Evolutionary conservation across 1,140 invertebrate species (phyloP).

Genomic region (Pomacea maculata): DNA sequence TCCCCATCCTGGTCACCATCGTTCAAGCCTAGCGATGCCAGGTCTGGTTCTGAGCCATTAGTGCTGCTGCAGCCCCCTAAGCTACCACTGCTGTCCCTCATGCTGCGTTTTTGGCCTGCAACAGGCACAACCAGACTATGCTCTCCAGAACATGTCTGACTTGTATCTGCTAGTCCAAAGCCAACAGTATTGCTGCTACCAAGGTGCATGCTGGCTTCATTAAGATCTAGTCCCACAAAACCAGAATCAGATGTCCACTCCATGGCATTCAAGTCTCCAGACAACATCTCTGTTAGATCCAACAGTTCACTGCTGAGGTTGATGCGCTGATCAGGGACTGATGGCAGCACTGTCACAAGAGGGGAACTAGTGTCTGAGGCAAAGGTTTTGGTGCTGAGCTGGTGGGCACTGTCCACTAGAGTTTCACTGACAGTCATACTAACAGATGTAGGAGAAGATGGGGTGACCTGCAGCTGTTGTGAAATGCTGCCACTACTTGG

Average conservation of each 20-base stretch:
- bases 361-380: conserved; percentile 11
- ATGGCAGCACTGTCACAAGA: conserved; percentile 10
- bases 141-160: conserved; percentile 32
- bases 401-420: not conserved
- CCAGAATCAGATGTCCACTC: conserved; percentile 56
- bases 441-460: not conserved
- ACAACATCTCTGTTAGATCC: conserved; percentile 55
- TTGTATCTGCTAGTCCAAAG: conserved; percentile 40
- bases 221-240: conserved; percentile 47
- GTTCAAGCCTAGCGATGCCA: conserved; percentile 40
- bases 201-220: conserved; percentile 32
- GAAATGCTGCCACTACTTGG: not conserved
- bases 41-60: conserved; percentile 48
- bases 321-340: not conserved
- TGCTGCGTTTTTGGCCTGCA: conserved; percentile 18
- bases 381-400: conserved; percentile 9
- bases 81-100: too few species aligned
- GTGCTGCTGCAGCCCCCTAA: conserved; percentile 18
- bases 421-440: not conserved
- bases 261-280: conserved; percentile 54
- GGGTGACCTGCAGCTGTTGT: not conserved
- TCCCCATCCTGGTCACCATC: conserved; percentile 43
- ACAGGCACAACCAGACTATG: conserved; percentile 42
- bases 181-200: conserved; percentile 14
- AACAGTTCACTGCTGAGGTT: conserved; percentile 43